phyloP scores from a whole-genome alignment of 2,113 vertebrate genomes.

The Alethe diademata region DNA sequence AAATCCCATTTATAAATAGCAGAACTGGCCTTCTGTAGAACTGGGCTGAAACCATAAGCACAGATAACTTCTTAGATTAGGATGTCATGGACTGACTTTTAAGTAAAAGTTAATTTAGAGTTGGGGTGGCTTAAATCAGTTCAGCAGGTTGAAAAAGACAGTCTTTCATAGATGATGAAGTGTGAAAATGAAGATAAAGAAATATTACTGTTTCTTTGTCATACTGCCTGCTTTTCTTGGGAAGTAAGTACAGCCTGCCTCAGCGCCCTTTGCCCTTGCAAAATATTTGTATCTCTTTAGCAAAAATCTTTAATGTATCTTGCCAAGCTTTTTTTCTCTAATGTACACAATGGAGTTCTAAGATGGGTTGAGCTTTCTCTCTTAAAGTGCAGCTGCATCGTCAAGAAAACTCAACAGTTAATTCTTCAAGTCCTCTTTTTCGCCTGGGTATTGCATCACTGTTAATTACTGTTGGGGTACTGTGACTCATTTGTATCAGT shows the following conservation, averaged over 20 bases:
- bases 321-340: slow-evolving; percentile 54
- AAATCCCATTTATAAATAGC: slow-evolving; percentile 20
- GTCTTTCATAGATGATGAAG: slow-evolving; percentile 51
- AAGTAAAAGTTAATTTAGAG: slow-evolving; percentile 29
- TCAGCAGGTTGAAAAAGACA: slow-evolving; percentile 61
- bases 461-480: slow-evolving; percentile 70
- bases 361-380: slow-evolving; percentile 51
- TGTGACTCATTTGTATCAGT: slow-evolving; percentile 75
- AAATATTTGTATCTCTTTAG: slow-evolving; percentile 66
- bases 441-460: slow-evolving; percentile 73
- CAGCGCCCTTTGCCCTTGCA: slow-evolving; percentile 44
- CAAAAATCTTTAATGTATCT: slow-evolving; percentile 58
- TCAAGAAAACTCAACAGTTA: slow-evolving; percentile 60
- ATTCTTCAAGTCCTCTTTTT: slow-evolving; percentile 66
- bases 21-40: neutral
- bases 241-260: slow-evolving; percentile 59
- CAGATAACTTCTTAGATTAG: slow-evolving; percentile 28
- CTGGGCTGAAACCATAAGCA: neutral
- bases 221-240: slow-evolving; percentile 48
- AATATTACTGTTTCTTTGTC: slow-evolving; percentile 63
- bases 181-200: slow-evolving; percentile 62
- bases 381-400: slow-evolving; percentile 45
- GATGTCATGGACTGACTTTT: neutral
- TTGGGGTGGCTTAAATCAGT: slow-evolving; percentile 47
- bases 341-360: slow-evolving; percentile 41